Evolutionary conservation across 2,888 invertebrate species (phyloP), one percentile per base, ranked within the genome.

Genomic region (Ectemnius continuus): DNA sequence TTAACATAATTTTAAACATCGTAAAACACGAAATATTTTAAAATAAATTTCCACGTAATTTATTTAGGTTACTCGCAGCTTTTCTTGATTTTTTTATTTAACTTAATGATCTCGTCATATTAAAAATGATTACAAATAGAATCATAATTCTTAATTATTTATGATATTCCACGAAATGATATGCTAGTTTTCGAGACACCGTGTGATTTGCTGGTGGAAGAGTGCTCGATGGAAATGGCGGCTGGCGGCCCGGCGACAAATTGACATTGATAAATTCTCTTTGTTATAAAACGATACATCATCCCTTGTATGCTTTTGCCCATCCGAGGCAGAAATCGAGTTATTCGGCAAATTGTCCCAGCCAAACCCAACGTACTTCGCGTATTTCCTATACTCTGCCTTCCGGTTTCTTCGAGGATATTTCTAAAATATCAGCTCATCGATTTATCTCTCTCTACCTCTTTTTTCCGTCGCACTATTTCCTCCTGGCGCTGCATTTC

Each of bases 201-300:
- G 63, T 61, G 61, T 67, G 16, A 2, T 59, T 64, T 63, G 64
- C 57, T 67, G 67, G 48, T 20, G 46, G 52, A 28, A 58, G 1
- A 59, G 26, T 52, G 26, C 48, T 48, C 16, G 4, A 11, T 4
- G 16, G 46, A 5, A 58, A n/a, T 11, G 52, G 20, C 69, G 62
- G 59, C 28, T 75, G 67, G 57, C 60, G 64, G 47, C 77, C 57
- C 58, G 58, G 75, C 77, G 77, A 74, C 73, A 84, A 87, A 88
- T 85, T 85, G 87, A 88, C 86, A 76, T 83, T 89, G 87, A 88
- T 84, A 84, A 87, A 89, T 88, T 83, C 79, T 72, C 82, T 87
- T 85, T 83, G 83, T 83, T 83, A 78, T 74, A 80, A 80, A 85
- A 72, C 82, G 84, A 86, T 86, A 81, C 79, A 85, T 86, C 86